Evolutionary conservation across 2,888 invertebrate species (phyloP).

Genomic region (Drosophila mimica): DNA sequence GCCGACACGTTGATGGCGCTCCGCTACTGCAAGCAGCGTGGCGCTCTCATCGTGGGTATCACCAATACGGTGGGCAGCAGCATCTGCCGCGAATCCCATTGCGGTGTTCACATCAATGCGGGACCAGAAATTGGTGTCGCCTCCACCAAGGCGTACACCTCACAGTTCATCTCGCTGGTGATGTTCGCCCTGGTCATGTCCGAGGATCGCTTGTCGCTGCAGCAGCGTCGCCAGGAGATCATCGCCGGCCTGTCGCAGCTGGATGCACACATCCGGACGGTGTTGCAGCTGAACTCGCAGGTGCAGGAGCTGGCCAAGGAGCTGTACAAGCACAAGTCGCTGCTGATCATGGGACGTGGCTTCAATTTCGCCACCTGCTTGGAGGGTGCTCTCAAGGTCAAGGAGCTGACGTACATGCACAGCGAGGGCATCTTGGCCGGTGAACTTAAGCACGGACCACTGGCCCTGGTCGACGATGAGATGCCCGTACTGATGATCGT

Average conservation of each 20-base stretch:
- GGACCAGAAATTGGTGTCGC: slow-evolving; percentile 99
- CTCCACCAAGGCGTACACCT: slow-evolving; percentile 99
- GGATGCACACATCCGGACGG: slow-evolving; percentile 94
- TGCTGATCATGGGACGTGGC: slow-evolving; percentile 99
- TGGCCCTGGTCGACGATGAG: slow-evolving; percentile 97
- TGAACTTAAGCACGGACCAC: slow-evolving; percentile 98
- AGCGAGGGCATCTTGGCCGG: slow-evolving; percentile 99
- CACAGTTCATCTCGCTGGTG: slow-evolving; percentile 99
- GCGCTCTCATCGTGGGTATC: slow-evolving; percentile 98
- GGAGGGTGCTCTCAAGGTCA: slow-evolving; percentile 98
- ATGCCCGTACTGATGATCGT: slow-evolving; percentile 99
- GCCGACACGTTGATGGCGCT: slow-evolving; percentile 98
- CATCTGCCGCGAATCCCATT: slow-evolving; percentile 99
- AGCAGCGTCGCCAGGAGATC: slow-evolving; percentile 93
- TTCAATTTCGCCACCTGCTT: slow-evolving; percentile 99
- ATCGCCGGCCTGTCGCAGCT: slow-evolving; percentile 94
- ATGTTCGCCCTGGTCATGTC: slow-evolving; percentile 99
- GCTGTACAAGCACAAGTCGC: slow-evolving; percentile 96
- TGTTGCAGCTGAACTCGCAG: slow-evolving; percentile 93
- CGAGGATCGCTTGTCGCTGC: slow-evolving; percentile 97
- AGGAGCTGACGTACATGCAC: slow-evolving; percentile 99
- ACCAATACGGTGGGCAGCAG: slow-evolving; percentile 99
- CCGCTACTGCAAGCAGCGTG: slow-evolving; percentile 97
- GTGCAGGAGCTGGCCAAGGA: slow-evolving; percentile 95
- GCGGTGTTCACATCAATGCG: slow-evolving; percentile 99